Evolutionary conservation across 2,113 vertebrate genomes (phyloP), one percentile per base, ranked within the genome.

Genomic region (Barbus barbus): DNA sequence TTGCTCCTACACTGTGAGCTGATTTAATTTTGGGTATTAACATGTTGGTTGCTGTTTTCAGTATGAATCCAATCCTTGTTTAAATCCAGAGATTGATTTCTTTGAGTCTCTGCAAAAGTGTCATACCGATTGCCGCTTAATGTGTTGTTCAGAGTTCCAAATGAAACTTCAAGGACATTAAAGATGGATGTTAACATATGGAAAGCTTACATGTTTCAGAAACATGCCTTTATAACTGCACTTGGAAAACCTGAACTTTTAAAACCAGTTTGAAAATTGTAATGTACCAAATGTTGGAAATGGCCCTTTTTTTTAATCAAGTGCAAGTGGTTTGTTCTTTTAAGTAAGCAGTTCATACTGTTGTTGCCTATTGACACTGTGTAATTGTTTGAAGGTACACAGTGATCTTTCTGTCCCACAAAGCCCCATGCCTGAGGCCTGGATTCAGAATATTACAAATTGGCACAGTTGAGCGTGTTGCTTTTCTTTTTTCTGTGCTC

Each of bases 1-100:
- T 85, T 81, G 56, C 58, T 77, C 72, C 78, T 44, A 38, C 67
- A 74, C 33, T 80, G 83, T 76, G 60, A 31, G 60, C 46, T 63
- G 71, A 41, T 36, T 83, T 67, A 9, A 28, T 74, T 85, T 81
- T 26, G 20, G 60, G 14, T 78, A 75, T 72, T 82, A 77, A 83
- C 74, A 78, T 78, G 78, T 78, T 71, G 63, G 67, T 78, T 88
- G 44, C 36, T 38, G 5, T 38, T 38, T 38, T 38, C 36, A 38
- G 36, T 38, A 38, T 38, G 36, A 38, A 38, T 38, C 36, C 36
- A 38, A n/a, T n/a, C n/a, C n/a, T n/a, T n/a, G n/a, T n/a, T n/a
- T n/a, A n/a, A n/a, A n/a, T n/a, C n/a, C n/a, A n/a, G 31, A 36
- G 48, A 71, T n/a, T 78, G 56, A 16, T 84, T 24, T 72, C 22